A percentile compares a stretch with the other conserved stretches of the same genome.
phyloP scores from a whole-genome alignment of 2,797 vertebrate genomes.

The Eupleurogrammus muticus region DNA sequence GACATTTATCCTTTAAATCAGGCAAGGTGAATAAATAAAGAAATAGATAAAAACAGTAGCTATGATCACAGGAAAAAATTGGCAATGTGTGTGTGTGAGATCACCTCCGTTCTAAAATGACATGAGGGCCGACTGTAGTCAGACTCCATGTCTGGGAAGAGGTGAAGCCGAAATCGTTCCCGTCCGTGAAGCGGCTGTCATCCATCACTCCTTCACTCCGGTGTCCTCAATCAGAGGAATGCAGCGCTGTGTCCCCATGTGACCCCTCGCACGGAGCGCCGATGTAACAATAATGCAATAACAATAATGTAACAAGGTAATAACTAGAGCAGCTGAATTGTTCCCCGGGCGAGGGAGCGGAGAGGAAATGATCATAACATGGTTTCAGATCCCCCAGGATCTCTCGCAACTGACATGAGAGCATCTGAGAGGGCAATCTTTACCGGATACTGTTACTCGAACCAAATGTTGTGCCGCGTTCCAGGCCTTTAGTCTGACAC shows the following conservation, averaged over 20 bases:
- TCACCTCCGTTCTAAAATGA: background rate
- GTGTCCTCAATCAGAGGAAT: constrained; percentile 71
- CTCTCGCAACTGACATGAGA: constrained; percentile 52
- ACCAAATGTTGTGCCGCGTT: constrained; percentile 14
- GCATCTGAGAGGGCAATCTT: constrained; percentile 57
- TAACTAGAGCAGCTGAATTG: constrained; percentile 66
- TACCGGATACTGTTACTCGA: constrained; percentile 47
- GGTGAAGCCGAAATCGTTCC: background rate
- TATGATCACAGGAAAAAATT: too few species aligned
- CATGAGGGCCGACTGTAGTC: background rate
- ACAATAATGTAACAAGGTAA: constrained; percentile 73
- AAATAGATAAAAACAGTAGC: too few species aligned
- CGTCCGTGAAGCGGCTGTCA: background rate
- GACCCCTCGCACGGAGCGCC: constrained; percentile 42
- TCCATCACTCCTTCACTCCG: constrained; percentile 31
- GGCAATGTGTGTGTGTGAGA: background rate
- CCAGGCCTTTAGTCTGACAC: constrained; percentile 19
- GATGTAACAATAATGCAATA: constrained; percentile 70
- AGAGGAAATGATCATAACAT: constrained; percentile 69
- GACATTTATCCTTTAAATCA: too few species aligned
- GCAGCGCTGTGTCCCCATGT: constrained; percentile 38
- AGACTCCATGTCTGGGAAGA: background rate
- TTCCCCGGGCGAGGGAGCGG: constrained; percentile 64
- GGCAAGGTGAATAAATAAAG: too few species aligned
- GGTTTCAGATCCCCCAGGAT: constrained; percentile 67